Conservation (phyloP, 2,888 invertebrate species). For the Pasiphila rectangulata region DNA sequence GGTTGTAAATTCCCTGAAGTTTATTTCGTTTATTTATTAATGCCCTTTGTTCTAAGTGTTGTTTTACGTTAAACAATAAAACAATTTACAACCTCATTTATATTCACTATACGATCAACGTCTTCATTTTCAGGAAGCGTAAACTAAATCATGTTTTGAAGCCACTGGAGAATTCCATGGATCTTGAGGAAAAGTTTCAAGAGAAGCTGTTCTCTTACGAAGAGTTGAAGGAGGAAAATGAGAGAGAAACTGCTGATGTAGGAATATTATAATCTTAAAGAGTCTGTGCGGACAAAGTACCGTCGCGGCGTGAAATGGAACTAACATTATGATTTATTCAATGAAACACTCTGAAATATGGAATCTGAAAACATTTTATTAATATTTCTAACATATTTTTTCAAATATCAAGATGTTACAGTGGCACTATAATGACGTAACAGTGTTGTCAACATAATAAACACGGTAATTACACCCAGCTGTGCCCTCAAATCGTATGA, state of each 20-base stretch:
- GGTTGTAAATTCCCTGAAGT: conserved; percentile 12
- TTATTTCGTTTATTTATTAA: conserved; percentile 14
- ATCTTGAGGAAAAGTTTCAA: conserved; percentile 72
- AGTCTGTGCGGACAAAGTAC: too few species aligned
- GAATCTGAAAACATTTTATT: too few species aligned
- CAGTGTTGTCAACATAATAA: too few species aligned
- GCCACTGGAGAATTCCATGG: conserved; percentile 55
- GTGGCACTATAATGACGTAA: too few species aligned
- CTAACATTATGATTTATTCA: too few species aligned
- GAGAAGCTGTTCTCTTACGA: conserved; percentile 59
- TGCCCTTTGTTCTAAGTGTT: conserved; percentile 14
- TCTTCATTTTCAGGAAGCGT: conserved; percentile 53
- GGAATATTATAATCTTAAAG: conserved; percentile 24
- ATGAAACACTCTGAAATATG: too few species aligned
- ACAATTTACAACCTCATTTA: conserved; percentile 21
- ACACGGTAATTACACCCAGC: too few species aligned
- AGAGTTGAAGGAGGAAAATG: conserved; percentile 61
- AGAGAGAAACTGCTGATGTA: conserved; percentile 63
- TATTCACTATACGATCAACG: conserved; percentile 14
- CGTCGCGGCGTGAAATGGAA: too few species aligned
- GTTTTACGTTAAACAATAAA: conserved; percentile 21
- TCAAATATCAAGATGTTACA: too few species aligned
- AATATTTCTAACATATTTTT: too few species aligned
- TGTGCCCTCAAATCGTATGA: too few species aligned
- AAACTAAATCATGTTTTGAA: conserved; percentile 72